These are phyloP conservation scores for Vanessa cardui DNA, from an alignment of 2,888 invertebrate species.

Conservation along the genomic window DNA sequence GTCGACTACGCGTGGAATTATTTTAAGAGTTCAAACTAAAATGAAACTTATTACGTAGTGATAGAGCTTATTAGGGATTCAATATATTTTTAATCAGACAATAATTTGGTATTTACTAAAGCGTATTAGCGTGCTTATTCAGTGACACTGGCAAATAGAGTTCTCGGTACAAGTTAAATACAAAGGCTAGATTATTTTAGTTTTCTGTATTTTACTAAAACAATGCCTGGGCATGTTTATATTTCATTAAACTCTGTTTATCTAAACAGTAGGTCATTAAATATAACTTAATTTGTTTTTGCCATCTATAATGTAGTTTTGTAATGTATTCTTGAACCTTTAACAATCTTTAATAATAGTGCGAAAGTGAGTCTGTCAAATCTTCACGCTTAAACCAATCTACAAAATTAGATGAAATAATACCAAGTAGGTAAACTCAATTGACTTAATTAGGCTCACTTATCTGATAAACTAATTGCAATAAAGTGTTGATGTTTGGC, in stretches of 20 bases:
- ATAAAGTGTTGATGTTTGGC: no score
- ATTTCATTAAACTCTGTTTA: neutral
- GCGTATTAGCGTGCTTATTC: constrained; percentile 9
- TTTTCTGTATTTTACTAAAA: neutral
- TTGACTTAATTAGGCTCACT: no score
- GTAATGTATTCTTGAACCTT: no score
- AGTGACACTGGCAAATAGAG: constrained; percentile 6
- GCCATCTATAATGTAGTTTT: no score
- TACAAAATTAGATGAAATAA: no score
- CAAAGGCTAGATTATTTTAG: neutral
- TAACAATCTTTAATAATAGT: no score
- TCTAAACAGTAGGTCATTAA: no score
- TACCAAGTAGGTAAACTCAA: no score
- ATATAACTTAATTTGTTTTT: no score
- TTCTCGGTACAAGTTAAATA: constrained; percentile 22
- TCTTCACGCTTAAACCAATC: no score
- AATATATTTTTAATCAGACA: constrained; percentile 27
- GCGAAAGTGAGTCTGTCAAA: no score
- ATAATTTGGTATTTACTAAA: constrained; percentile 36
- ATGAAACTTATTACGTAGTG: neutral
- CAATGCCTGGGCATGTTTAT: neutral
- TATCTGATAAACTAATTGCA: no score
- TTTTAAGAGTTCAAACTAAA: neutral
- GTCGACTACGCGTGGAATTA: neutral
- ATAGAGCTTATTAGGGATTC: constrained; percentile 6